Conservation (phyloP, 2,113 vertebrate species). For the Axis porcinus region DNA sequence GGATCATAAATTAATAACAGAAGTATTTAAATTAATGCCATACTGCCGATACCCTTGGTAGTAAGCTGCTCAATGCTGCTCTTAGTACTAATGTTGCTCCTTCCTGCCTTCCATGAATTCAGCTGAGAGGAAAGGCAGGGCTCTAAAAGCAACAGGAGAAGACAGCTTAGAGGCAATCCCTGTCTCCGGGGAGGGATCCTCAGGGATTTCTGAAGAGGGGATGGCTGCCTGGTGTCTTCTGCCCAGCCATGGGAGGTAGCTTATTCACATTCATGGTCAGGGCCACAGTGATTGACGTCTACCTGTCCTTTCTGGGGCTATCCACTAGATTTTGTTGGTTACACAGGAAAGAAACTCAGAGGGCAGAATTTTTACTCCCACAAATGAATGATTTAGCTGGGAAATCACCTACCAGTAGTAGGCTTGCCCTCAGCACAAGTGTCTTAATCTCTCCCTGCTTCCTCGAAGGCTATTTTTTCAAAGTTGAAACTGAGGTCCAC, state of each 20-base stretch:
- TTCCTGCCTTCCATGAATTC: conserved; percentile 28
- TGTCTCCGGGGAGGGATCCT: not conserved
- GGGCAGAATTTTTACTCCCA: not conserved
- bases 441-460: not conserved
- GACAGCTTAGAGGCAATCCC: not conserved
- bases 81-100: conserved; percentile 37
- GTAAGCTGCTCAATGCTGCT: not conserved
- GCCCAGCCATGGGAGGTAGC: not conserved
- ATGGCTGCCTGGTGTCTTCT: not conserved
- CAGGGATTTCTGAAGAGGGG: not conserved
- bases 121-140: not conserved
- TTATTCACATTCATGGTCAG: not conserved
- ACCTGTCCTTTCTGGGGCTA: not conserved
- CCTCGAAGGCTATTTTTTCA: not conserved
- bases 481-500: not conserved
- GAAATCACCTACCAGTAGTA: not conserved
- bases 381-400: not conserved
- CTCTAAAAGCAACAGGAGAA: not conserved
- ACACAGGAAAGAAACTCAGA: not conserved
- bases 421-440: not conserved
- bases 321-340: not conserved
- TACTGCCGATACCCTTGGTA: conserved; percentile 36
- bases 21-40: conserved; percentile 69
- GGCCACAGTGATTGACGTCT: not conserved
- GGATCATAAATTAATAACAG: conserved; percentile 71